phyloP scores from a whole-genome alignment of 1,140 invertebrate genomes.

The Drosophila dunni region DNA sequence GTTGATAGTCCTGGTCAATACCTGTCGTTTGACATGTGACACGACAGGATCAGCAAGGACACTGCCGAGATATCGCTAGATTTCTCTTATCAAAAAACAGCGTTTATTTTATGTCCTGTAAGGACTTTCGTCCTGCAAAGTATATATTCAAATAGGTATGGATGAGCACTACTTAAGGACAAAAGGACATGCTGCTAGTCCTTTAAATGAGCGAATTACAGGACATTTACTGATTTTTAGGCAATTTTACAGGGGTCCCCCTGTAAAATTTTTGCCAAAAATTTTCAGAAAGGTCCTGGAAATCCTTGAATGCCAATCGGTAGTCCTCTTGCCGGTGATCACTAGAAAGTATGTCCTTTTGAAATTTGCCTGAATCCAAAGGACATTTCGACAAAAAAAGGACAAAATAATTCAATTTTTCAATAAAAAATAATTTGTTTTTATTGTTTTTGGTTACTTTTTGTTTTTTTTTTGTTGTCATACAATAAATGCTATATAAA shows the following conservation, averaged over 20 bases:
- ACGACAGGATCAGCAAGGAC: background rate
- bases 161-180: background rate
- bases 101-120: background rate
- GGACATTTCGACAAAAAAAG: background rate
- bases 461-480: conserved; percentile 6
- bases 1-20: background rate
- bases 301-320: conserved; percentile 6
- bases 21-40: background rate
- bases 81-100: background rate
- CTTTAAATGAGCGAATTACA: background rate
- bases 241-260: background rate
- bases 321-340: background rate
- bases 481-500: conserved; percentile 32
- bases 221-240: background rate
- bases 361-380: background rate
- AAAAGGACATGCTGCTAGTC: background rate
- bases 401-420: background rate
- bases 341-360: background rate
- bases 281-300: background rate
- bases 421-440: conserved; percentile 16
- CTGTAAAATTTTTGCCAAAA: background rate
- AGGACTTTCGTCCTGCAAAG: conserved; percentile 2
- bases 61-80: background rate
- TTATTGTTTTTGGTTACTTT: conserved; percentile 15
- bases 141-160: background rate